Conservation (phyloP, 2,888 invertebrate genomes). For the Dexiosoma caninum region DNA sequence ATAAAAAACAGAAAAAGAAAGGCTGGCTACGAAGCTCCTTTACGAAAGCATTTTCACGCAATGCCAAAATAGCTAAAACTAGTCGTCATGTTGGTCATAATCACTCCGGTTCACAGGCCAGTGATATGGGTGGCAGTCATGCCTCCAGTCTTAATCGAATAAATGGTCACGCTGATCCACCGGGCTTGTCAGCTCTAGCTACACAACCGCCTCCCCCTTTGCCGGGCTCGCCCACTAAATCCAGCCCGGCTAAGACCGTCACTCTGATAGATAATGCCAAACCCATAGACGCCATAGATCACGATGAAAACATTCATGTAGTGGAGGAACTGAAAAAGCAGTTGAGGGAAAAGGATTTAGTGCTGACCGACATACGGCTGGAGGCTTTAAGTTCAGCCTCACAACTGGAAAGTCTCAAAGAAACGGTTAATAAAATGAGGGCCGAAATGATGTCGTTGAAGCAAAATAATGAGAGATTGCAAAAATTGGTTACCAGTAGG, state of each 20-base stretch:
- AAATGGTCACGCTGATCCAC: slow-evolving; percentile 70
- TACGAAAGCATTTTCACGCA: slow-evolving; percentile 96
- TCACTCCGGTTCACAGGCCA: slow-evolving; percentile 63
- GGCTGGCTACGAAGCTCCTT: slow-evolving; percentile 98
- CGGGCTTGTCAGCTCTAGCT: slow-evolving; percentile 71
- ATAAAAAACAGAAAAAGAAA: slow-evolving; percentile 89
- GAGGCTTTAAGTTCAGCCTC: slow-evolving; percentile 98
- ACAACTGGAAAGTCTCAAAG: slow-evolving; percentile 96
- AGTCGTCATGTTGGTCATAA: slow-evolving; percentile 79
- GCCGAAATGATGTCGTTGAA: slow-evolving; percentile 96
- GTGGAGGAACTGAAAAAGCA: slow-evolving; percentile 94
- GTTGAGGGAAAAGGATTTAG: slow-evolving; percentile 95
- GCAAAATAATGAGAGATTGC: slow-evolving; percentile 96
- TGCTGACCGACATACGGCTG: slow-evolving; percentile 95
- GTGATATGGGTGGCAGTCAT: slow-evolving; percentile 31
- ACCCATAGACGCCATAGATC: slow-evolving; percentile 77
- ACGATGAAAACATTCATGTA: slow-evolving; percentile 76
- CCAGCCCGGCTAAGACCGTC: slow-evolving; percentile 78
- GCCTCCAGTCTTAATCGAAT: slow-evolving; percentile 43
- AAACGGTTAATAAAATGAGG: slow-evolving; percentile 98
- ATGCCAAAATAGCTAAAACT: slow-evolving; percentile 87
- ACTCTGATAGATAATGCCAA: slow-evolving; percentile 78
- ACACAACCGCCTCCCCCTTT: slow-evolving; percentile 74
- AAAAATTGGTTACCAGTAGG: slow-evolving; percentile 87
- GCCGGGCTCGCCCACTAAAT: slow-evolving; percentile 74